Evolutionary conservation across 2,888 invertebrate genomes (phyloP).

Genomic region (Drosophila bunnanda): DNA sequence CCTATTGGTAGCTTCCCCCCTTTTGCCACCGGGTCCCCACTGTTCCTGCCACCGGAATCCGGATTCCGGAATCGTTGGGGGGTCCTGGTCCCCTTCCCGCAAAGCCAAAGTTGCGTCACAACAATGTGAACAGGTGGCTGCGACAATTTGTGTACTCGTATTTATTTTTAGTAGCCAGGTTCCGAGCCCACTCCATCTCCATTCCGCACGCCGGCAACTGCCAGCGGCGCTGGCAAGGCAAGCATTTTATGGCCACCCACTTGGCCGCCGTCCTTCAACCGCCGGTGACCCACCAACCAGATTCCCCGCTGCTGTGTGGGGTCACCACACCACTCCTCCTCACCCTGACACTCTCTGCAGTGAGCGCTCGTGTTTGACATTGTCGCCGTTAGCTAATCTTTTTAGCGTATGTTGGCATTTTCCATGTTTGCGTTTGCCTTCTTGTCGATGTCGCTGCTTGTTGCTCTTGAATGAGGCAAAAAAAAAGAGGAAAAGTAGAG

Average conservation of each 20-base stretch:
- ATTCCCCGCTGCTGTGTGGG: slow-evolving; percentile 17
- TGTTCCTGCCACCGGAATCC: slow-evolving; percentile 10
- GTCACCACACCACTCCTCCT: slow-evolving; percentile 4
- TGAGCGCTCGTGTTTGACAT: slow-evolving; percentile 77
- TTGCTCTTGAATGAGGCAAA: slow-evolving; percentile 69
- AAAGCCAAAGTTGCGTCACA: slow-evolving; percentile 68
- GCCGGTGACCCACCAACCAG: slow-evolving; percentile 33
- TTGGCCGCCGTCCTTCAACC: slow-evolving; percentile 44
- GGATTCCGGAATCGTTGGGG: slow-evolving; percentile 4
- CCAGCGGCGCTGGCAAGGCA: slow-evolving; percentile 43
- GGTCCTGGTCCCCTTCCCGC: slow-evolving; percentile 2
- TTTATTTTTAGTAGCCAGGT: slow-evolving; percentile 76
- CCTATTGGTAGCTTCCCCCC: slow-evolving; percentile 20
- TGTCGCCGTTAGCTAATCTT: slow-evolving; percentile 81
- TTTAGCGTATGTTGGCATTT: slow-evolving; percentile 81
- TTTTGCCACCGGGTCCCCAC: not conserved
- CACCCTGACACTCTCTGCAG: slow-evolving; percentile 20
- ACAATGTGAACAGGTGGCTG: slow-evolving; percentile 80
- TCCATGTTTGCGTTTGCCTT: slow-evolving; percentile 75
- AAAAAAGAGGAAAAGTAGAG: slow-evolving; percentile 11
- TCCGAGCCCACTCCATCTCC: slow-evolving; percentile 27
- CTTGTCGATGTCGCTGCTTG: slow-evolving; percentile 68
- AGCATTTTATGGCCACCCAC: slow-evolving; percentile 72
- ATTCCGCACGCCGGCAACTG: slow-evolving; percentile 15
- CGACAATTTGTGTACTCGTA: slow-evolving; percentile 80